Evolutionary conservation across 1,140 invertebrate genomes (phyloP).

Genomic region (Drosophila insularis): DNA sequence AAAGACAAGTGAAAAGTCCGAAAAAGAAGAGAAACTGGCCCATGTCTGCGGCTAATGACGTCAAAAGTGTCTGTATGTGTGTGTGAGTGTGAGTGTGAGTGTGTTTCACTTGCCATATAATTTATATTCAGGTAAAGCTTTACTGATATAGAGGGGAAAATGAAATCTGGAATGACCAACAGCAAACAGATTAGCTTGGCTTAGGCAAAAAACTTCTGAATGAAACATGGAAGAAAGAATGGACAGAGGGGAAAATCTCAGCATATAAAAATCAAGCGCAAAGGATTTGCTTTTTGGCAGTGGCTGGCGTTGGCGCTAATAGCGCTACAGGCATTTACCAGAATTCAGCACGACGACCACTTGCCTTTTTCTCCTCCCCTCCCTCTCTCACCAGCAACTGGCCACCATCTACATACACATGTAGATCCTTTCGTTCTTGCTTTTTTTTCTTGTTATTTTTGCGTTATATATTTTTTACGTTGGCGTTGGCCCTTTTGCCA

Average conservation of each 20-base stretch:
- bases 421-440: constrained; percentile 21
- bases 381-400: background rate
- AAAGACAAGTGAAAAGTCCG: constrained; percentile 61
- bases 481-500: constrained; percentile 37
- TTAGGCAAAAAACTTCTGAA: constrained; percentile 25
- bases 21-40: constrained; percentile 41
- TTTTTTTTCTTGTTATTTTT: background rate
- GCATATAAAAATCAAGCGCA: constrained; percentile 53
- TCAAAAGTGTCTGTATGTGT: constrained; percentile 22
- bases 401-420: too few relatives aligned
- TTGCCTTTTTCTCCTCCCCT: constrained; percentile 22
- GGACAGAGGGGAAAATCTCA: constrained; percentile 44
- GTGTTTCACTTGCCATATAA: background rate
- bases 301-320: constrained; percentile 58
- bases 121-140: constrained; percentile 7
- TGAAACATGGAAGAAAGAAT: too few relatives aligned
- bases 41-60: constrained; percentile 36
- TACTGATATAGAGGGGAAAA: background rate
- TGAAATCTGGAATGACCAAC: constrained; percentile 35
- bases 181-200: constrained; percentile 74
- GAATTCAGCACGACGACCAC: constrained; percentile 42
- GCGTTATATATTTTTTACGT: constrained; percentile 7
- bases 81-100: background rate
- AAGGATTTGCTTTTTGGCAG: constrained; percentile 64
- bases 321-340: constrained; percentile 61